Base-by-base conservation (phyloP, 1,140 invertebrate genomes). In the Teleopsis dalmanni region DNA sequence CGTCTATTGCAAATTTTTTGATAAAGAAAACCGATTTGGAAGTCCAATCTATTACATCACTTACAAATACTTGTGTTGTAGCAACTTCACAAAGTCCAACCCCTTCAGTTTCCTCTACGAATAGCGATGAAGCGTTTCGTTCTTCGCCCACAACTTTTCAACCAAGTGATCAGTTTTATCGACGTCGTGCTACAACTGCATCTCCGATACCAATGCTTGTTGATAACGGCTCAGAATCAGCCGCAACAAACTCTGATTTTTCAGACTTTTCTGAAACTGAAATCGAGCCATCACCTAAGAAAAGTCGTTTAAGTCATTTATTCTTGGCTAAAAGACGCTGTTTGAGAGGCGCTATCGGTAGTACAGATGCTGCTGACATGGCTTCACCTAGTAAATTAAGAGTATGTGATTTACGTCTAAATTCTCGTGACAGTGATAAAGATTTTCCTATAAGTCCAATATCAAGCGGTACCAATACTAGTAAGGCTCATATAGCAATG, bases 1-100 rank as follows among this genome's bases (percentile, higher is more conserved):
- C 71, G 9, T 83, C 82, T 21, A 83, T 87, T 55, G 77, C 81
- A 1, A 81, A 81, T n/a, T 87, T 85, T 57, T 71, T 87, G 21
- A 76, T 81, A 54, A 78, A 76, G 51, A 76, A 76, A 47, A 80
- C 78, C 55, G 78, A 81, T 57, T 76, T 85, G 13, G 81, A 83
- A 53, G 83, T 85, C 19, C 83, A 86, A 57, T 82, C 83, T 1
- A 75, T 85, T 48, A 76, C 83, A 44, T 80, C 76, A 48, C 72
- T 81, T 47, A 73, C 75, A 54, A 80, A 76, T 60, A 57, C 47
- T 52, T 47, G 47, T 54, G 48, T 49, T 3, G 11, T 29, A 18
- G 23, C 58, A 11, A 59, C 57, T 19, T 40, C 58, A 6, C 62
- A 63, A 6, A 54, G 23, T 35, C 36, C 54, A 42, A 52, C 59